phyloP scores from a whole-genome alignment of 2,888 invertebrate species.

The Aspidapion aeneum region DNA sequence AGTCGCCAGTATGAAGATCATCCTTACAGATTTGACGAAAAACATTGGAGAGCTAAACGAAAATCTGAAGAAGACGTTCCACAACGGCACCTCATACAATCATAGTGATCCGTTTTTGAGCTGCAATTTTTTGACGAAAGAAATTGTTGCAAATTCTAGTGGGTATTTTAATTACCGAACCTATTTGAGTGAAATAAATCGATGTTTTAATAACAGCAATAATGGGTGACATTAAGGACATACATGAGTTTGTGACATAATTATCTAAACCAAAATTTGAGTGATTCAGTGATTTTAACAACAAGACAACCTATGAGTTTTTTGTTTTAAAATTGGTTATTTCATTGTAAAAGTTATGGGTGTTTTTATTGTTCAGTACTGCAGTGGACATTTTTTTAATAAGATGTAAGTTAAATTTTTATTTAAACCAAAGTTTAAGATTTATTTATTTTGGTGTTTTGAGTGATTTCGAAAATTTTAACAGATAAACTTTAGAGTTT shows the following conservation, averaged over 20 bases:
- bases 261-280: no score
- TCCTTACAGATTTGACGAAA: constrained; percentile 35
- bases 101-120: constrained; percentile 20
- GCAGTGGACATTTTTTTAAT: no score
- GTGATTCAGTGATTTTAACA: no score
- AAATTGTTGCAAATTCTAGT: constrained; percentile 22
- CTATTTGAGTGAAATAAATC: constrained; percentile 27
- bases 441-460: no score
- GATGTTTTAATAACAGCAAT: constrained; percentile 25
- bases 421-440: no score
- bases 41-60: constrained; percentile 26
- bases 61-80: constrained; percentile 29
- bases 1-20: constrained; percentile 38
- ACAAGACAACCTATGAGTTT: no score
- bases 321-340: no score
- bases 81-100: constrained; percentile 15
- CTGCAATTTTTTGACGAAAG: constrained; percentile 21
- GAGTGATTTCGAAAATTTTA: no score
- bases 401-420: no score
- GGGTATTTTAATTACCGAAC: constrained; percentile 16
- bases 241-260: not conserved
- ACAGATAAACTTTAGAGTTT: no score
- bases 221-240: constrained; percentile 24
- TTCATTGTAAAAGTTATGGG: no score
- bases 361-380: no score